Base-by-base conservation (phyloP, 2,797 vertebrate genomes). In the Betta splendens region DNA sequence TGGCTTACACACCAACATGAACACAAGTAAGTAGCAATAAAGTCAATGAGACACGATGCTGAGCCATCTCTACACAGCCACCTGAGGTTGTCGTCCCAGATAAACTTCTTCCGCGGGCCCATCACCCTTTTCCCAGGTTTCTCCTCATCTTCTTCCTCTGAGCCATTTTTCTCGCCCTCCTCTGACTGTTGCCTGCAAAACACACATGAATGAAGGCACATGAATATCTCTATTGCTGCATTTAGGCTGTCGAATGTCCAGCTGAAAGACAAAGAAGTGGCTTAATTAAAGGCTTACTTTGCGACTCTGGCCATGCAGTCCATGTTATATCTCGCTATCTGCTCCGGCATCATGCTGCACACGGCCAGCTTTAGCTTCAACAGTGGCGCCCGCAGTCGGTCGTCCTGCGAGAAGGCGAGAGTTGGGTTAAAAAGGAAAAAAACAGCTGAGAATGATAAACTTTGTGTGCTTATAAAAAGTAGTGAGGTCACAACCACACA, bases 51-150 rank as follows among this genome's bases (percentile, higher is more conserved):
- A n/a, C n/a, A n/a, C n/a, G n/a, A n/a, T n/a, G n/a, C n/a, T n/a
- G n/a, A n/a, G n/a, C n/a, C n/a, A n/a, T n/a, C 23, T 50, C 18
- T 32, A 42, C 2, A 0, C 15, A 18, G 3, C 62, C 52, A 98
- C 97, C 96, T 96, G 88, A 98, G 93, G 78, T 94, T 95, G 45
- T 98, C 96, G 56, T 99, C 94, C 97, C 97, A 99, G 70, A 93
- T 84, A 81, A 99, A 99, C 78, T 99, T 99, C 79, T 99, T 99
- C 62, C 96, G 92, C 15, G 96, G 97, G 46, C 96, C 97, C 86
- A 95, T 94, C 69, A 98, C 91, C 67, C 96, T 93, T 82, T 96
- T 95, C 26, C 97, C 96, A 22, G 97, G 97, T 73, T 97, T 98
- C 58, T 98, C 96, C 47, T 98, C 96, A 58, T 98, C 95, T 29